Evolutionary conservation across 2,797 vertebrate genomes (phyloP).

Genomic region (Psittacula derbiana): DNA sequence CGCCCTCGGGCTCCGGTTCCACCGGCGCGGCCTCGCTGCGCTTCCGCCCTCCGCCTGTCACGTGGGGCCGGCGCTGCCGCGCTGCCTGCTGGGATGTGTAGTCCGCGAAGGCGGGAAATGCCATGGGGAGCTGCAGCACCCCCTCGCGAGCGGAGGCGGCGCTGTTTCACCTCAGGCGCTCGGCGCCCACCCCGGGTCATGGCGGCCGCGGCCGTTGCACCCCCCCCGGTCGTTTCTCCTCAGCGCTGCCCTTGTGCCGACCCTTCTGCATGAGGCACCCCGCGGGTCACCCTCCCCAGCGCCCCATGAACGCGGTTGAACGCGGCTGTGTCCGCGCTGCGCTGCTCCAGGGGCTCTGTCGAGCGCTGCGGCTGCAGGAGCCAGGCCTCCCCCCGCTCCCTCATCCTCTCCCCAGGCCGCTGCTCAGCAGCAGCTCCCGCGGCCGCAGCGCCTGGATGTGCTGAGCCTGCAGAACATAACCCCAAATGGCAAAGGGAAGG

Average conservation of each 20-base stretch:
- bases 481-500: conserved; percentile 70
- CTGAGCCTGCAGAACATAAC: conserved; percentile 65
- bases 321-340: neutral
- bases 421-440: too few species aligned
- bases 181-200: neutral
- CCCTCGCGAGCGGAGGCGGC: neutral
- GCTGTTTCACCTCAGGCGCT: neutral
- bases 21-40: too few species aligned
- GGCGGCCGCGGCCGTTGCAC: neutral
- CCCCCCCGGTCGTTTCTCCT: neutral
- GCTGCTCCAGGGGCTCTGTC: fast-evolving
- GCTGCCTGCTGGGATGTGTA: neutral
- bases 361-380: neutral
- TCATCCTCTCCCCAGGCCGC: neutral
- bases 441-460: neutral
- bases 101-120: neutral
- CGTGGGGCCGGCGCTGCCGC: neutral
- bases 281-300: fast-evolving
- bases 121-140: neutral
- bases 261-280: fast-evolving
- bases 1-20: neutral
- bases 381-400: fast-evolving
- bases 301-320: fast-evolving
- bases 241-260: neutral
- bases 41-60: neutral